Percentiles rank a stretch among this genome's conserved stretches.
phyloP scores from a whole-genome alignment of 2,888 invertebrate genomes.

The Diplazon laetatorius region DNA sequence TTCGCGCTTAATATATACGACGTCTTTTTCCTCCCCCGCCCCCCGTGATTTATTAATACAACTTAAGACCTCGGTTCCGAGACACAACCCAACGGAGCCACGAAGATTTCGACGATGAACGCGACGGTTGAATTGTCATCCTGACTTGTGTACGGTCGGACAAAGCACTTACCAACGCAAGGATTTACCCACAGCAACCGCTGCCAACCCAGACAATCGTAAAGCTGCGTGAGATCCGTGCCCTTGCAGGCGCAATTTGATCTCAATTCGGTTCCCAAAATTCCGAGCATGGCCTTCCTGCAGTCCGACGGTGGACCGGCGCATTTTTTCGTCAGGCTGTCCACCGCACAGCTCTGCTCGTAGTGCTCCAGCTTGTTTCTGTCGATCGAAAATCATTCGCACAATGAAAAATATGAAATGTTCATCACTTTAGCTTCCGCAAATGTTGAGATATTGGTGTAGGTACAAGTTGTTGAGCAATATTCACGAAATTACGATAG shows the following conservation, averaged over 20 bases:
- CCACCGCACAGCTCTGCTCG: constrained; percentile 95
- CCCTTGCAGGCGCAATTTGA: constrained; percentile 95
- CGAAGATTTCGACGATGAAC: background rate
- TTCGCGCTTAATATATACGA: background rate
- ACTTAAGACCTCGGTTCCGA: constrained; percentile 4
- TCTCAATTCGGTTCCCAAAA: constrained; percentile 94
- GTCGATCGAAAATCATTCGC: constrained; percentile 32
- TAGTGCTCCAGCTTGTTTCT: constrained; percentile 89
- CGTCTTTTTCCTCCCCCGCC: no score
- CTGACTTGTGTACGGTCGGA: background rate
- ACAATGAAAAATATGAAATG: no score
- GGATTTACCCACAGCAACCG: constrained; percentile 95
- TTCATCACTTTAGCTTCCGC: no score
- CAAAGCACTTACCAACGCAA: constrained; percentile 91
- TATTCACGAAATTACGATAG: no score
- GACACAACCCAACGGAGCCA: background rate
- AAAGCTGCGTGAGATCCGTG: constrained; percentile 92
- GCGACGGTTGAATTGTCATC: constrained; percentile 3
- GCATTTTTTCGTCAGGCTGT: constrained; percentile 94
- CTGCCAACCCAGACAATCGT: constrained; percentile 96
- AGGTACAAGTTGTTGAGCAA: no score
- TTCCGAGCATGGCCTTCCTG: constrained; percentile 92
- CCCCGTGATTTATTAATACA: constrained; percentile 22
- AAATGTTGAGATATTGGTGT: no score
- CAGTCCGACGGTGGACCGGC: constrained; percentile 94